Evolutionary conservation across 1,140 invertebrate genomes (phyloP).

Genomic region (Lepidurus couesii): DNA sequence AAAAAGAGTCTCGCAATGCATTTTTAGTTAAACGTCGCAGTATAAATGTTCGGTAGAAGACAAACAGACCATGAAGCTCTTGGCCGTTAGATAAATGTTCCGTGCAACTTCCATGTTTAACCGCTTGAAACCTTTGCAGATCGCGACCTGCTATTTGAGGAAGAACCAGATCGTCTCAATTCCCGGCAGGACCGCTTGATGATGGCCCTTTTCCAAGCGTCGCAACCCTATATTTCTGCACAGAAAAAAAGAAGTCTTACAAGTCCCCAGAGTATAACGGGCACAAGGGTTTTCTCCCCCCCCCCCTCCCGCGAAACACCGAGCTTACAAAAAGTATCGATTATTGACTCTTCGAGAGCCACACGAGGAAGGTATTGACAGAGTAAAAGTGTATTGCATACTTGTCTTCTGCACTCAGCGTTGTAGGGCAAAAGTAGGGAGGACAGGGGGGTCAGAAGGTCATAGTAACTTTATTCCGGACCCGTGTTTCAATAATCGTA

Average conservation of each 20-base stretch:
- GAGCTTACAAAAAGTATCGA: constrained; percentile 4
- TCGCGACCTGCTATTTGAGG: not conserved
- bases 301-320: not conserved
- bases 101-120: not conserved
- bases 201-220: not conserved
- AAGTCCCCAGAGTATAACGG: not conserved
- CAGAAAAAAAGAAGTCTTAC: constrained; percentile 11
- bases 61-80: not conserved
- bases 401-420: not conserved
- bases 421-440: not conserved
- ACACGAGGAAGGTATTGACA: not conserved
- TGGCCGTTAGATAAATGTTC: not conserved
- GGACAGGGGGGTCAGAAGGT: too few relatives aligned
- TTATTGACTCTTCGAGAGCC: not conserved
- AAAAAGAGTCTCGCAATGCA: not conserved
- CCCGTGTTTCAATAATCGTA: not conserved
- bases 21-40: not conserved
- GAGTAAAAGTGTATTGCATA: not conserved
- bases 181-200: not conserved
- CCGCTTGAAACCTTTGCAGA: constrained; percentile 8
- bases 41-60: not conserved
- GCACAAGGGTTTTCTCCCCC: not conserved
- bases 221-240: not conserved
- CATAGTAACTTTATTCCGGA: too few relatives aligned
- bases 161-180: not conserved